Conservation (phyloP, 2,113 vertebrate genomes). For the Sprattus sprattus region DNA sequence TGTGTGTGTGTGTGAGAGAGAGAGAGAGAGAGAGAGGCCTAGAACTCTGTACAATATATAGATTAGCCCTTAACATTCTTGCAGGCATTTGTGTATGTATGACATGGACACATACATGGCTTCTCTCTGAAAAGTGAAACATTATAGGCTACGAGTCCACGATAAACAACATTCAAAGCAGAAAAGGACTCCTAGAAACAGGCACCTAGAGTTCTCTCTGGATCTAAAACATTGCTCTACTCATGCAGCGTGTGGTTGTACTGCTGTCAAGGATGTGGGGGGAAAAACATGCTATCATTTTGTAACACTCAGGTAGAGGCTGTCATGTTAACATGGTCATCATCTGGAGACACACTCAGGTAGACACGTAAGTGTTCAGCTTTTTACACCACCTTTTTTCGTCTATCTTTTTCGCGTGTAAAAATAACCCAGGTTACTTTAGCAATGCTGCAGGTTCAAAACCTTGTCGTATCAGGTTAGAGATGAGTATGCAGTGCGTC, state of each 20-base stretch:
- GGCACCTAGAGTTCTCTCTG: not conserved
- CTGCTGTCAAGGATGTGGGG: not conserved
- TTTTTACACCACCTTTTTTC: slow-evolving; percentile 10
- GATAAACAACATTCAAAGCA: not conserved
- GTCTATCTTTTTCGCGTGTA: slow-evolving; percentile 8
- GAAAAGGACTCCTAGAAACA: not conserved
- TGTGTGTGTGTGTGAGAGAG: not conserved
- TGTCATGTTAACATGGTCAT: not conserved
- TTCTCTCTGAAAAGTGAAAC: not conserved
- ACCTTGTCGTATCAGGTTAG: slow-evolving; percentile 43
- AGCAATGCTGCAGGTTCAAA: slow-evolving; percentile 42
- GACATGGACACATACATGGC: not conserved
- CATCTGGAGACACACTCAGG: not conserved
- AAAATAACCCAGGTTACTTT: slow-evolving; percentile 45
- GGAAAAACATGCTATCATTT: not conserved
- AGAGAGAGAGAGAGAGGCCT: not conserved
- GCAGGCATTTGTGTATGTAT: not conserved
- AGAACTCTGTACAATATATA: not conserved
- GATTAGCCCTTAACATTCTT: not conserved
- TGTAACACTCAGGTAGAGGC: not conserved
- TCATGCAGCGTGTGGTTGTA: not conserved
- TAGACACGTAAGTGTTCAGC: not conserved
- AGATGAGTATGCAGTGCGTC: slow-evolving; percentile 51
- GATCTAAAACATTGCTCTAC: not conserved
- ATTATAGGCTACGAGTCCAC: not conserved